Base-by-base conservation (phyloP, 2,888 invertebrate species). In the Dryadula phaetusa region DNA sequence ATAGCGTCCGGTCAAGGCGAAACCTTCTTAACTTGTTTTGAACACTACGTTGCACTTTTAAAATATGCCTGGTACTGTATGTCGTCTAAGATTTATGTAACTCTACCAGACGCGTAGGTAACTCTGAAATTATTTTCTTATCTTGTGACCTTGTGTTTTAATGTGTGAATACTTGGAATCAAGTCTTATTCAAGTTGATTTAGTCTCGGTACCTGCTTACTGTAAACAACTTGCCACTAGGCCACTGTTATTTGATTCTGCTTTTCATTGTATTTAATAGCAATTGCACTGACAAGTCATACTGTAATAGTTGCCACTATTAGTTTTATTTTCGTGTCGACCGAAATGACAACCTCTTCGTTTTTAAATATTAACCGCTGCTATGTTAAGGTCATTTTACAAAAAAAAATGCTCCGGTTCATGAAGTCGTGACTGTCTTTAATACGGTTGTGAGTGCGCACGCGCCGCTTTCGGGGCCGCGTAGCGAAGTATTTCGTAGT, bases 1-100 rank as follows among this genome's bases (percentile, higher is more conserved):
- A 77, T 77, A 75, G 76, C 66, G 77, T 77, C 78, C 76, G 90
- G 90, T 89, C 92, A 92, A 92, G 92, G 92, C 80, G 72, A 84
- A 74, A 79, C 76, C 87, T 88, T 88, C 87, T 70, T 77, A 54
- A 77, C 70, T 72, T 69, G 74, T 72, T 71, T 79, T 64, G 62
- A 72, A 77, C 75, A 73, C 76, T 76, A 78, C 77, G 77, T 79
- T 72, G 70, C 81, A 74, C 70, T 69, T 74, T 72, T 66, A 60
- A 69, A 18, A 47, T 52, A 70, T 60, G 69, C 64, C 56, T 66
- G n/a, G 65, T 73, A 67, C 72, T 74, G 82, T 87, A 85, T 85
- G 80, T 86, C 82, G 84, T 79, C 67, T 70, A 65, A 62, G 54
- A 72, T 69, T 74, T 44, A 61, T 69, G 69, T 60, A 66, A 69